These are phyloP conservation scores for Coryphaenoides rupestris DNA, from an alignment of 2,113 vertebrate genomes.

Conservation along the genomic window DNA sequence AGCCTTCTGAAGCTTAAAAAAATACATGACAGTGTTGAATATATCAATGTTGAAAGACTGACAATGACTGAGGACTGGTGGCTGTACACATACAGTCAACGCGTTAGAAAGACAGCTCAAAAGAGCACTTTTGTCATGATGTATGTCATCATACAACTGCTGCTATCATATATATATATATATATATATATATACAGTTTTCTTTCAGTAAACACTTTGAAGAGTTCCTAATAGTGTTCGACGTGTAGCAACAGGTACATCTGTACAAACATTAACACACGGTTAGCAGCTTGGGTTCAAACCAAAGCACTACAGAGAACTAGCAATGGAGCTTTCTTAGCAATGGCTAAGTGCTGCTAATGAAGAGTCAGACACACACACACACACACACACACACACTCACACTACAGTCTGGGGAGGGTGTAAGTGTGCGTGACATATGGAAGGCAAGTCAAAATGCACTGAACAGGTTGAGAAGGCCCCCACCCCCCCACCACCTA, in stretches of 20 bases:
- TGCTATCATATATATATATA: too few species aligned
- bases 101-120: neutral
- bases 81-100: neutral
- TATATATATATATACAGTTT: too few species aligned
- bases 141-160: neutral
- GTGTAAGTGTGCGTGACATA: constrained; percentile 57
- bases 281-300: neutral
- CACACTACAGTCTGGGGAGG: constrained; percentile 1
- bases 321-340: neutral
- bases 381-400: too few species aligned
- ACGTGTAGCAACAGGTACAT: too few species aligned
- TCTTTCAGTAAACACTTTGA: too few species aligned
- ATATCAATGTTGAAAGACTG: constrained; percentile 6
- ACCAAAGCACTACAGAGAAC: neutral
- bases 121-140: neutral
- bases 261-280: neutral
- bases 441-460: constrained; percentile 49
- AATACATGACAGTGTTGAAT: constrained; percentile 42
- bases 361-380: too few species aligned
- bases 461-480: constrained; percentile 66
- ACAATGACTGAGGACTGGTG: neutral
- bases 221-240: too few species aligned
- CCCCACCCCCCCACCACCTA: constrained; percentile 18
- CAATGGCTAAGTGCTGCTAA: neutral
- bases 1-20: constrained; percentile 29